phyloP scores from a whole-genome alignment of 1,140 invertebrate genomes.

The Cydia amplana region DNA sequence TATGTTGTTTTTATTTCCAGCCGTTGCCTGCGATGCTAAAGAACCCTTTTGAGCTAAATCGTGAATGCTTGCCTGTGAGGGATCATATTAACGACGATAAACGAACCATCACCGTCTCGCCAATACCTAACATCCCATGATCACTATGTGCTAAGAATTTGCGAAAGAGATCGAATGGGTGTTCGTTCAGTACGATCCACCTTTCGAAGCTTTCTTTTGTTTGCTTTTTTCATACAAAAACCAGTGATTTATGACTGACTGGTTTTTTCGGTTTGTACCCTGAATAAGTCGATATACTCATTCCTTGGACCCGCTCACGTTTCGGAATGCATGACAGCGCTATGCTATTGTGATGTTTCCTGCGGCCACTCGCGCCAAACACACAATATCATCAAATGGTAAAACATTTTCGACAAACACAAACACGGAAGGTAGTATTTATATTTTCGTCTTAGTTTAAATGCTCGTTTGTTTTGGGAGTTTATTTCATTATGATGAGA shows the following conservation, averaged over 20 bases:
- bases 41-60: conserved; percentile 79
- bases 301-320: conserved; percentile 66
- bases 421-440: conserved; percentile 76
- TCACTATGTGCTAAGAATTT: conserved; percentile 76
- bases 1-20: conserved; percentile 80
- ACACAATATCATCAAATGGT: conserved; percentile 73
- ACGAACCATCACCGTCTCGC: conserved; percentile 73
- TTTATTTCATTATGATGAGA: conserved; percentile 57
- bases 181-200: conserved; percentile 42
- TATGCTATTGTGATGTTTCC: conserved; percentile 64
- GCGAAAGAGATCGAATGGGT: conserved; percentile 52
- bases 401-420: conserved; percentile 73
- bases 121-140: conserved; percentile 73
- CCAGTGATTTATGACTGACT: conserved; percentile 74
- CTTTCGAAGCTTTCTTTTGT: conserved; percentile 61
- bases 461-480: conserved; percentile 52
- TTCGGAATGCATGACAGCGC: conserved; percentile 69
- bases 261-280: conserved; percentile 50
- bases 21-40: conserved; percentile 79
- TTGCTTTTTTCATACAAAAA: conserved; percentile 69
- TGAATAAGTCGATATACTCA: conserved; percentile 66
- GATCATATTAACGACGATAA: conserved; percentile 79
- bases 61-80: conserved; percentile 79
- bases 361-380: conserved; percentile 64
- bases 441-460: conserved; percentile 65